Conservation (phyloP, 2,797 vertebrate genomes). For the Kryptolebias ocellatus region DNA sequence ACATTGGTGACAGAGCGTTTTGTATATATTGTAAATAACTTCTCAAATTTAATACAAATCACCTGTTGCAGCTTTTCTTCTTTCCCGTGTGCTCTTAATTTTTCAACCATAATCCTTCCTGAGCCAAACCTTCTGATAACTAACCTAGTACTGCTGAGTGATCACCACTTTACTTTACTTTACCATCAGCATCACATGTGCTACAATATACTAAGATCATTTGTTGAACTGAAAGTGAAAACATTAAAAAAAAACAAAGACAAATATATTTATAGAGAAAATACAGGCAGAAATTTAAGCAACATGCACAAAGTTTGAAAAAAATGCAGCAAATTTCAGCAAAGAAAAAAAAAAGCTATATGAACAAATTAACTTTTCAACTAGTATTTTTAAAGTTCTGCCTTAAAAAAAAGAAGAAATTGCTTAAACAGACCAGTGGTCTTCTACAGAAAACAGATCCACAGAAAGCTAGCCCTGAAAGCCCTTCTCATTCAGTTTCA, state of each 20-base stretch:
- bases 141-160: too few species aligned
- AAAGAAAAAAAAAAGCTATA: background rate
- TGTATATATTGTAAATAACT: too few species aligned
- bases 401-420: slow-evolving; percentile 2
- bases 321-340: background rate
- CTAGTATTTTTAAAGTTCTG: background rate
- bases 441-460: slow-evolving; percentile 19
- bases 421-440: background rate
- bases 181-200: too few species aligned
- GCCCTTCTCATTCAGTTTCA: slow-evolving; percentile 17
- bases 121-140: too few species aligned
- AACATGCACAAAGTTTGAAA: slow-evolving; percentile 43
- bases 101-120: too few species aligned
- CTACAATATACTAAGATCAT: too few species aligned
- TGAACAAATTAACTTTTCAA: background rate
- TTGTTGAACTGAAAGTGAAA: slow-evolving; percentile 9
- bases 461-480: background rate
- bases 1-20: too few species aligned
- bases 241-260: slow-evolving; percentile 1
- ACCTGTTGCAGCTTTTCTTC: too few species aligned
- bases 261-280: slow-evolving; percentile 1
- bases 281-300: slow-evolving; percentile 10
- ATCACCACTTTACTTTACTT: too few species aligned
- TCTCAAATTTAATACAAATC: too few species aligned
- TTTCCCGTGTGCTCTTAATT: too few species aligned